Evolutionary conservation across 2,113 vertebrate genomes (phyloP), one percentile per base, ranked within the genome.

Genomic region (Regulus satrapa): DNA sequence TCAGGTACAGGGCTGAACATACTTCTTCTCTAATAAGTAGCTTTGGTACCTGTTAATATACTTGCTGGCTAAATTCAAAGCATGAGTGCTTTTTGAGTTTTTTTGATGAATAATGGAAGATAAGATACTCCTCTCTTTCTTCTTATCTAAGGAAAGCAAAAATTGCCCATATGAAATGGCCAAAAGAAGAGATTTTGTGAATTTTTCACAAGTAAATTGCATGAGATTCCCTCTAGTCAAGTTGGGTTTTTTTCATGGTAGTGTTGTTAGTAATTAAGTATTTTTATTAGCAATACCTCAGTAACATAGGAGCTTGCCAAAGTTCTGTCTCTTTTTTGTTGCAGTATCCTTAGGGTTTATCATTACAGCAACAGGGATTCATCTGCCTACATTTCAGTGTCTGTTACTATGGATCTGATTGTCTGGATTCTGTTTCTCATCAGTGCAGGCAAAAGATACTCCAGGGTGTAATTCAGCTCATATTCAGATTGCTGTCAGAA

Each of bases 271-370:
- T 71, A 93, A 64, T 48, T 75, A 94, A 93, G 74, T 92, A 68
- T 59, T 94, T 76, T 88, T 96, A 72, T 76, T 55, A 20, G 34
- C 49, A 45, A 66, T 94, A 63, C 68, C 49, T 97, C n/a, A 52
- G 85, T 73, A 72, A 61, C 41, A 66, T 0, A 49, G n/a, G 61
- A 91, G 36, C 56, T 69, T 69, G 67, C 31, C 58, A 31, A 85
- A 88, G 24, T n/a, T 45, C 32, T 88, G 26, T 76, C 17, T 72
- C 38, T 92, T 51, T 43, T 68, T 95, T 85, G 58, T 71, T 94
- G 68, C 38, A 55, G 4, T 83, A 40, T 67, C 69, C 84, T 68
- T 28, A 80, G 68, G 52, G 72, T 82, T 24, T 51, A 41, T 79
- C 48, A 63, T 31, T 74, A 58, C 55, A 86, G 76, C 73, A 87